Base-by-base conservation (phyloP, 1,140 invertebrate genomes). In the Watersipora subatra region DNA sequence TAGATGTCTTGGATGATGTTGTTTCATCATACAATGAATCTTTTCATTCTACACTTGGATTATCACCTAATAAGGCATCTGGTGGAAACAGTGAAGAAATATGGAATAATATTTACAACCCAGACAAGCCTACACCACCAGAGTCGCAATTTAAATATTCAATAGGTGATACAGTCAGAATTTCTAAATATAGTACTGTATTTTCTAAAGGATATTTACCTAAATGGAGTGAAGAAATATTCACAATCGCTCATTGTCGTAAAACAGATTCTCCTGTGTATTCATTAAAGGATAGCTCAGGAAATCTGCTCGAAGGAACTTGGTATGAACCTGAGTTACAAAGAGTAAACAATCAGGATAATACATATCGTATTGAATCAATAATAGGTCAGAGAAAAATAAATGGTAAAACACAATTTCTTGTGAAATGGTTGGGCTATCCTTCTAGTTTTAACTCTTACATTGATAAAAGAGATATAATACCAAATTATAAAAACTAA, bases 21-120 rank as follows among this genome's bases (percentile, higher is more conserved):
- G 67, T 79, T 20, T 12, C 71, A 25, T 61, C 70, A 28, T 83
- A 83, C 68, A 83, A 83, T 72, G 72, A 77, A 61, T 75, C 69
- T 57, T 68, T 65, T 61, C 80, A 82, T 46, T 62, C 75, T 61
- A 79, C 74, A 19, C 81, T 81, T 22, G 70, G 71, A 70, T 74
- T 75, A 67, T 72, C 64, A 62, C 81, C 81, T 17, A 68, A 67
- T 46, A 65, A 78, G 30, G 79, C 79, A 7, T 75, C 64, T 67
- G 28, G 62, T 22, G 20, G 24, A 29, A 63, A 63, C 26, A 20
- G n/a, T 2, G 15, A 25, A n/a, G 34, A 63, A 46, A 29, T 63
- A 15, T 63, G 28, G 28, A 17, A 63, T 2, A 63, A 17, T 2
- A 20, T 63, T 19, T 63, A 63, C 30, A 22, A n/a, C 12, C 27